A percentile compares a stretch with the other conserved stretches of the same genome.
Conservation (phyloP, 2,113 vertebrate genomes). For the Chinchilla lanigera region DNA sequence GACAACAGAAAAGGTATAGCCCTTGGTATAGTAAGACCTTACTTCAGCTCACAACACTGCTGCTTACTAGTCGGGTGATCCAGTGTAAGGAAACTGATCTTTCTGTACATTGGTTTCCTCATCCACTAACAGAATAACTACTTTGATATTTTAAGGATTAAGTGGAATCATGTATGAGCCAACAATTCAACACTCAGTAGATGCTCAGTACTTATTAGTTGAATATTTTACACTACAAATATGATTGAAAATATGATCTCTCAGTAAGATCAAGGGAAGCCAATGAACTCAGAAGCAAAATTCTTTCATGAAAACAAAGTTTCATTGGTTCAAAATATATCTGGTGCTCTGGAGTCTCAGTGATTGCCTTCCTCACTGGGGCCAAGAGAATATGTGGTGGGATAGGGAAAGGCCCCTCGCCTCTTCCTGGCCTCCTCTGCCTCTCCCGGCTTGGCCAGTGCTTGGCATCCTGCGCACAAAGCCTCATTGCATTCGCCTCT, state of each 20-base stretch:
- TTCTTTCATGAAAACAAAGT: not conserved
- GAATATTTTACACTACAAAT: not conserved
- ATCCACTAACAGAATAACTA: not conserved
- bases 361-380: not conserved
- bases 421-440: not conserved
- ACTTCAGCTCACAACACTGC: not conserved
- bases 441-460: not conserved
- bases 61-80: rapidly evolving
- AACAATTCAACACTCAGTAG: not conserved
- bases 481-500: slow-evolving; percentile 91
- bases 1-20: not conserved
- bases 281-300: not conserved
- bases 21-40: not conserved
- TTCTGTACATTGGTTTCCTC: not conserved
- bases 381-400: not conserved
- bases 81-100: not conserved
- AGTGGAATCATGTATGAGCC: not conserved
- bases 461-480: slow-evolving; percentile 79
- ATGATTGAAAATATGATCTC: not conserved
- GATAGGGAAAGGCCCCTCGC: not conserved
- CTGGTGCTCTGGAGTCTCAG: not conserved
- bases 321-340: not conserved
- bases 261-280: not conserved
- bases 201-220: not conserved
- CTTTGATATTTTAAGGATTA: not conserved